Conservation (phyloP, 2,797 vertebrate genomes). For the Channa striata region DNA sequence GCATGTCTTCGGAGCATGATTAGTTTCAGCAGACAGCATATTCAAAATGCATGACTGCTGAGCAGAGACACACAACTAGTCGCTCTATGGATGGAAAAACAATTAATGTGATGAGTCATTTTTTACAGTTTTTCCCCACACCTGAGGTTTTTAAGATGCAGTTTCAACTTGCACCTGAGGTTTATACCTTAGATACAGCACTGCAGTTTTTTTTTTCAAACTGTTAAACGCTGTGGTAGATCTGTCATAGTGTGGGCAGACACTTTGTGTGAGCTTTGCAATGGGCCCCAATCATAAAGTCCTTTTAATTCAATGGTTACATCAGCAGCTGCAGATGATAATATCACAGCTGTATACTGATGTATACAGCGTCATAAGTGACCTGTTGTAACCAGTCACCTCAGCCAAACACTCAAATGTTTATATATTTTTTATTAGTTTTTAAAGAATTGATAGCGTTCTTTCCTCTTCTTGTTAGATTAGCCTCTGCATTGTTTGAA, state of each 20-base stretch:
- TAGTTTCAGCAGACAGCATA: background rate
- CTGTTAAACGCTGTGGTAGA: constrained; percentile 10
- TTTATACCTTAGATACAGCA: constrained; percentile 20
- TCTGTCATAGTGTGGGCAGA: constrained; percentile 9
- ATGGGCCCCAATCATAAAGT: constrained; percentile 1
- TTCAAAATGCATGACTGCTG: background rate
- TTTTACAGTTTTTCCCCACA: constrained; percentile 7
- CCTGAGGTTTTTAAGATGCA: constrained; percentile 21
- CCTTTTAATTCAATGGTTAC: background rate
- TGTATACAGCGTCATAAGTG: too few relatives aligned
- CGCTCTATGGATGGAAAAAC: constrained; percentile 7
- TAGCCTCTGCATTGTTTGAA: constrained; percentile 3
- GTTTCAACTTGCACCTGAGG: constrained; percentile 38
- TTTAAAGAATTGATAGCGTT: background rate
- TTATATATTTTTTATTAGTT: background rate
- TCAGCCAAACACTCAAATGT: background rate
- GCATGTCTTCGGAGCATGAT: background rate
- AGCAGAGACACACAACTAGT: background rate
- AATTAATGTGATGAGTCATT: constrained; percentile 18
- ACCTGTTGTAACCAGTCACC: background rate
- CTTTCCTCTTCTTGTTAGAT: background rate
- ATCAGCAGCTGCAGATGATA: background rate
- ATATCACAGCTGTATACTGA: background rate
- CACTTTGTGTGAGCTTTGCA: background rate
- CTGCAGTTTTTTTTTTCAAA: constrained; percentile 8